Evolutionary conservation across 2,797 vertebrate species (phyloP), one percentile per base, ranked within the genome.

Genomic region (Brotula barbata): DNA sequence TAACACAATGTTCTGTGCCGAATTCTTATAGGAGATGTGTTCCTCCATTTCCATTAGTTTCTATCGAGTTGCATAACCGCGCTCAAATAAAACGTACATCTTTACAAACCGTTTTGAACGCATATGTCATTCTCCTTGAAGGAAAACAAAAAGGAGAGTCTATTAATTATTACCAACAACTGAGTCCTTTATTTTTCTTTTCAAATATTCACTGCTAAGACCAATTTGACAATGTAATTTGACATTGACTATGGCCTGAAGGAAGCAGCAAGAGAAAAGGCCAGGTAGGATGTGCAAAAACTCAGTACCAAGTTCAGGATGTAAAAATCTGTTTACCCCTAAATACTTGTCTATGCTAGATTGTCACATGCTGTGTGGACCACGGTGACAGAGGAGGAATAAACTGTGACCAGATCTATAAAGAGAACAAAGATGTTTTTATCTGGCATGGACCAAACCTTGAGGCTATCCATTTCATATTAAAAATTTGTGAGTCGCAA

Each of bases 51-150:
- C 8, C 34, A 83, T 82, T 85, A 75, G 48, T 74, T 78, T 62
- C 74, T 73, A 66, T 75, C 58, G 57, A 47, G 58, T 77, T 83
- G 63, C 75, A 86, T 88, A 82, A 89, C 82, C 84, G 51, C 87
- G 54, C 40, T 67, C 50, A 77, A 76, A 85, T 82, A 81, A 83
- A 78, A 41, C 44, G 31, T 23, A 47, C 1, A 1, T 61, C 58
- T 81, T 77, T 85, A 75, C 87, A 87, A 89, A 81, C 70, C 50
- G 43, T 58, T 75, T 69, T 67, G 55, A 44, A 23, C 87, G 68
- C 88, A 88, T 90, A 85, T 88, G 90, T 89, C 22, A 90, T 86
- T 72, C 36, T 55, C 55, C 50, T 47, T 58, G 58, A 77, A 55
- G 40, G 74, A 68, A 56, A 63, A 66, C 52, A n/a, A 53, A 41